Base-by-base conservation (phyloP, 2,888 invertebrate genomes). In the Caenorhabditis sp. region DNA sequence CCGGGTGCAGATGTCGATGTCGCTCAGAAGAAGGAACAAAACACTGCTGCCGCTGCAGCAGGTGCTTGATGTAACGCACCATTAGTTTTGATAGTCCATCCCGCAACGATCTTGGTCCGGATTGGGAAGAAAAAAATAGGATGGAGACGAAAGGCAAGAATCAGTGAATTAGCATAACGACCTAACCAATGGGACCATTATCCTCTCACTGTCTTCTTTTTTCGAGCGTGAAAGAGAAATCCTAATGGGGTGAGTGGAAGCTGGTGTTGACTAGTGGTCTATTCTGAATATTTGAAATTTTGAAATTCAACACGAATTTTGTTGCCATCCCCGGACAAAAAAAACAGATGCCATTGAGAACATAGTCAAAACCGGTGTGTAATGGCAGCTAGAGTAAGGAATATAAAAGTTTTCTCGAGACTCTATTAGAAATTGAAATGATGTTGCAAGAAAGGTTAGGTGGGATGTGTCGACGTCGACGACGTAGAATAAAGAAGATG, bases 381-480 rank as follows among this genome's bases (percentile, higher is more conserved):
- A 38, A 38, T 38, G 38, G 2, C 38, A 38, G 12, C 38, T 38
- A 38, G 38, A 74, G 80, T 61, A 54, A 26, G 14, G n/a, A n/a
- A n/a, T n/a, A n/a, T n/a, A 44, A 68, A 68, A 38, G 51, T 68
- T 66, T 58, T 66, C 75, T 28, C 58, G 51, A 54, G 79, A 68
- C 76, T 69, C 73, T 72, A 74, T 61, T 80, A 85, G 58, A 77
- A 81, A 66, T 68, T 79, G 70, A 64, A 79, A 77, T 93, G 90
- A 35, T 93, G 93, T 68, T 93, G 91, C 54, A 92, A 19, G 19
- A 92, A 59, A 93, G 93, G 85, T 80, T 91, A 91, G 81, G 90
- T 64, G 19, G 76, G 47, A 47, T 51, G 35, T 51, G 64, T 8
- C 24, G 28, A 63, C 54, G 22, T 49, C 22, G 66, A 66, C 31